Conservation (phyloP, 2,113 vertebrate species). For the Sturnus vulgaris region DNA sequence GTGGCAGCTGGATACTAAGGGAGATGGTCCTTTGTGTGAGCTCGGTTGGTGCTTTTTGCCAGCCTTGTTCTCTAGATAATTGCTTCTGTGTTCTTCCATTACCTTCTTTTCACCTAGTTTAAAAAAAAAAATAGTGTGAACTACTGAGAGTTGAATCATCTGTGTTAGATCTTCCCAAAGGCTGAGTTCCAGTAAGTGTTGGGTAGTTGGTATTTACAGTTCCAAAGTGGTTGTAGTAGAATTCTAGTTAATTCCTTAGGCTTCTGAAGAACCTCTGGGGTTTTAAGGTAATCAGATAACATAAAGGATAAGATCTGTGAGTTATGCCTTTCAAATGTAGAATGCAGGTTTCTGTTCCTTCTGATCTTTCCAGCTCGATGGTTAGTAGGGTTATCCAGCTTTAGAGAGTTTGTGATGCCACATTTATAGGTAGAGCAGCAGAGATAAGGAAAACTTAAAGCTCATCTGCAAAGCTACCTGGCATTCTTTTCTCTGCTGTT, state of each 20-base stretch:
- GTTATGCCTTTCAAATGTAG: background rate
- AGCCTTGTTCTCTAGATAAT: background rate
- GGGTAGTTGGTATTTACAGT: background rate
- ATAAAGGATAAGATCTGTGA: background rate
- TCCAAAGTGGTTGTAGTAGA: background rate
- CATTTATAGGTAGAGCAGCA: fast-evolving
- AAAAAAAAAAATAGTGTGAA: background rate
- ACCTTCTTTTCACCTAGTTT: background rate
- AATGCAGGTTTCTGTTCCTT: background rate
- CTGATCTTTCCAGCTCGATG: background rate
- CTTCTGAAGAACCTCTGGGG: background rate
- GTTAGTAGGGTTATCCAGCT: background rate
- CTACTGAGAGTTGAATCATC: background rate
- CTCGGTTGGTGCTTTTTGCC: background rate
- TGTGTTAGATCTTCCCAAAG: background rate
- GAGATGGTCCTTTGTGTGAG: background rate
- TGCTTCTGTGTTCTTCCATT: background rate
- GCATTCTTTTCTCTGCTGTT: background rate
- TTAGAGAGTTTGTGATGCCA: background rate
- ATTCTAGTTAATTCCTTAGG: background rate
- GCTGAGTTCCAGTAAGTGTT: background rate
- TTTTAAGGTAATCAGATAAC: background rate
- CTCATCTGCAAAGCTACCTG: background rate
- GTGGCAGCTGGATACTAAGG: background rate
- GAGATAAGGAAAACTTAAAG: background rate